These are phyloP conservation scores for Macroramphosus scolopax DNA, from an alignment of 2,797 vertebrate species.

Conservation along the genomic window DNA sequence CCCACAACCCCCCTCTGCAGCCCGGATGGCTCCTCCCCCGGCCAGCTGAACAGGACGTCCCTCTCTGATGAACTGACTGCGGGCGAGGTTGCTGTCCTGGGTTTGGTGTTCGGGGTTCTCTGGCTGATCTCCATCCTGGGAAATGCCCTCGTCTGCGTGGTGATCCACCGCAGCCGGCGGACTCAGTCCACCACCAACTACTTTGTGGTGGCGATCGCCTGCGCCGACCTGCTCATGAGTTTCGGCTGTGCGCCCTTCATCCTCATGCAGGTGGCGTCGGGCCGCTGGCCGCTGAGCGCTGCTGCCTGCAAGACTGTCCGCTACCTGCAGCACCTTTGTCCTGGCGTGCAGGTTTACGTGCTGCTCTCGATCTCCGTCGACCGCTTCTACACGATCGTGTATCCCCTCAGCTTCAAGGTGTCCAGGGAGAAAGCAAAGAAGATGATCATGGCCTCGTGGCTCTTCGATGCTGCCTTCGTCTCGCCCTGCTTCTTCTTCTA, in stretches of 20 bases:
- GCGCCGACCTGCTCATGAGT: slow-evolving; percentile 87
- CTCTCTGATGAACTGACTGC: slow-evolving; percentile 63
- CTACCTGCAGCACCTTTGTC: slow-evolving; percentile 88
- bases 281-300: slow-evolving; percentile 82
- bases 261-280: slow-evolving; percentile 83
- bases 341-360: slow-evolving; percentile 88
- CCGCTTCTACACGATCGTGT: slow-evolving; percentile 90
- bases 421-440: slow-evolving; percentile 93
- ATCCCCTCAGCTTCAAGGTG: slow-evolving; percentile 93
- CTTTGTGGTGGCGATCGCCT: slow-evolving; percentile 94
- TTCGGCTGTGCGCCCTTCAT: slow-evolving; percentile 81
- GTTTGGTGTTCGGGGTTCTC: slow-evolving; percentile 78
- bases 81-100: slow-evolving; percentile 78
- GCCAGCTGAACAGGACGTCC: slow-evolving; percentile 65
- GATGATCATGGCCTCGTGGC: slow-evolving; percentile 90
- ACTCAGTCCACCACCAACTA: slow-evolving; percentile 97
- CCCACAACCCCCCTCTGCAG: slow-evolving; percentile 44
- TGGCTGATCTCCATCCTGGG: slow-evolving; percentile 90
- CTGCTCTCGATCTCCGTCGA: slow-evolving; percentile 90
- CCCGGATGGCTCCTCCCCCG: slow-evolving; percentile 22
- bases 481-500: slow-evolving; percentile 86
- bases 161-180: slow-evolving; percentile 92
- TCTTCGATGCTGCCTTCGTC: slow-evolving; percentile 80
- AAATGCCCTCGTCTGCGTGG: slow-evolving; percentile 89
- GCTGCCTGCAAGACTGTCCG: slow-evolving; percentile 81